Conservation (phyloP, 2,797 vertebrate species). For the Chaunax sp. region DNA sequence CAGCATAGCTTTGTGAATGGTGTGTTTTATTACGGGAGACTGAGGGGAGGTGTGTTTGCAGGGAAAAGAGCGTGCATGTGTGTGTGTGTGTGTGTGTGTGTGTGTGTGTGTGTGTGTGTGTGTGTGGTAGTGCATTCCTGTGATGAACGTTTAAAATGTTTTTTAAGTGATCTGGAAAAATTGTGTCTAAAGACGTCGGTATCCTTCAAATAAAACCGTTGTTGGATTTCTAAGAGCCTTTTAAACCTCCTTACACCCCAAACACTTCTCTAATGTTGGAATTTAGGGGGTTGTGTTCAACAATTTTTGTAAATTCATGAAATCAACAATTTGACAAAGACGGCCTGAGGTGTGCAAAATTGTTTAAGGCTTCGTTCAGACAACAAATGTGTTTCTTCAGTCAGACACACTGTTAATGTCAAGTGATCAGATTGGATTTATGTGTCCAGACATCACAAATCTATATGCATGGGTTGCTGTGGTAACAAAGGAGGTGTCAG, state of each 20-base stretch:
- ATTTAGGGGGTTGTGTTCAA: not conserved
- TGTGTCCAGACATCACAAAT: too few relatives aligned
- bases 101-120: not conserved
- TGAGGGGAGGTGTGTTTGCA: constrained; percentile 36
- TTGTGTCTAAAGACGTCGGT: not conserved
- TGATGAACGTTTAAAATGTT: constrained; percentile 4
- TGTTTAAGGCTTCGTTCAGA: too few relatives aligned
- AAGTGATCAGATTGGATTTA: too few relatives aligned
- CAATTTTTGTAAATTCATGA: not conserved
- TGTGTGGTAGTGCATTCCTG: constrained; percentile 23
- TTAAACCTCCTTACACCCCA: too few relatives aligned
- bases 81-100: not conserved
- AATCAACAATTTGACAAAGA: not conserved
- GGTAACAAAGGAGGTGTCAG: too few relatives aligned
- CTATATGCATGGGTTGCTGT: too few relatives aligned
- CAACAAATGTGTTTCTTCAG: too few relatives aligned
- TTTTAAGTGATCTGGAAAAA: too few relatives aligned
- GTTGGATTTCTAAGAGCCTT: not conserved
- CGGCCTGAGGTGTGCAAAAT: too few relatives aligned
- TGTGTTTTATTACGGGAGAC: constrained; percentile 75
- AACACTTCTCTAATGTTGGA: not conserved
- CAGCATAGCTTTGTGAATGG: constrained; percentile 74
- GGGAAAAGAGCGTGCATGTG: constrained; percentile 22
- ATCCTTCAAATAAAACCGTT: not conserved
- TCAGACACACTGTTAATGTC: too few relatives aligned